Conservation (phyloP, 1,140 invertebrate genomes). For the Metopolophium dirhodum region DNA sequence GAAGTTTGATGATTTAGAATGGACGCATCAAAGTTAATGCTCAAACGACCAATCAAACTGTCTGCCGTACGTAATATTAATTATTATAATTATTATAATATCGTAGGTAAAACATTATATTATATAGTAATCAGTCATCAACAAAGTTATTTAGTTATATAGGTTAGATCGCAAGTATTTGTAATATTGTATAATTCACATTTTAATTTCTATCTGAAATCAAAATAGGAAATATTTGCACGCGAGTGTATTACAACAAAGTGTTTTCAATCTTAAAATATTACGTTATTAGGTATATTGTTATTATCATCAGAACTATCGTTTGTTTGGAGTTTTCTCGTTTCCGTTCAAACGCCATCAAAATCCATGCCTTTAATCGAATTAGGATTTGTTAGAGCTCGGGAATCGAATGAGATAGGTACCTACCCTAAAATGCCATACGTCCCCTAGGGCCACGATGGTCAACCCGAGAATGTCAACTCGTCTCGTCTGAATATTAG, state of each 20-base stretch:
- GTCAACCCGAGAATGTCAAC: constrained; percentile 1
- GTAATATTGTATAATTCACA: neutral
- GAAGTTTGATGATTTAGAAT: neutral
- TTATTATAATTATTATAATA: neutral
- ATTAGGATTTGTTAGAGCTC: constrained; percentile 19
- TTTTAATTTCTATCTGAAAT: neutral
- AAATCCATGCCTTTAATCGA: constrained; percentile 22
- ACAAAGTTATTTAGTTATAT: too few relatives aligned
- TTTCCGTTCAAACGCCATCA: neutral
- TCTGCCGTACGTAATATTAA: neutral
- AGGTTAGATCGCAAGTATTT: neutral
- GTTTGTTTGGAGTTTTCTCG: neutral
- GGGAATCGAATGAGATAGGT: neutral
- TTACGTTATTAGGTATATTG: neutral
- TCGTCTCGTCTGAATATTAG: constrained; percentile 1
- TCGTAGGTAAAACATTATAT: too few relatives aligned
- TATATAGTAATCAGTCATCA: too few relatives aligned
- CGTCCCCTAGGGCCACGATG: neutral
- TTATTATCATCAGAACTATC: neutral
- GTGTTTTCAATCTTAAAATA: neutral
- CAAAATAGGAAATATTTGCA: neutral
- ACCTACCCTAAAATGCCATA: neutral
- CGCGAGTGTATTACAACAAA: neutral
- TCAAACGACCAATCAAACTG: neutral
- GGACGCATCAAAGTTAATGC: neutral